Percentiles rank a stretch among this genome's conserved stretches.
Conservation (phyloP, 1,140 invertebrate genomes). For the Apis florea region DNA sequence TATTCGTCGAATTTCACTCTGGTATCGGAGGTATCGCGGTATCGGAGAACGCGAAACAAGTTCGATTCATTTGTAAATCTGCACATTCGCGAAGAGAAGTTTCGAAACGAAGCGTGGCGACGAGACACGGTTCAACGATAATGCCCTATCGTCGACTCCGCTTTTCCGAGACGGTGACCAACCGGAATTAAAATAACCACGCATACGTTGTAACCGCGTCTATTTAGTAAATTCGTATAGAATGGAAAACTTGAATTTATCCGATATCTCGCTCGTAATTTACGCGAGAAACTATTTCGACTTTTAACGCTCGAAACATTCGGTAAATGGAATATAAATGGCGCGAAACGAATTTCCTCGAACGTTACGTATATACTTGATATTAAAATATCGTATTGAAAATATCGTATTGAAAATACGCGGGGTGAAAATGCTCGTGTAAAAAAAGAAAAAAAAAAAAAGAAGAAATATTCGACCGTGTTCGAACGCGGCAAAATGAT, state of each 20-base stretch:
- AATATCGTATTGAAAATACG: too few relatives aligned
- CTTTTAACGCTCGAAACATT: background rate
- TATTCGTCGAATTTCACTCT: slow-evolving; percentile 33
- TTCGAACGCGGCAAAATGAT: slow-evolving; percentile 2
- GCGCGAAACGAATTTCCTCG: background rate
- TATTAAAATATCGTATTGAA: too few relatives aligned
- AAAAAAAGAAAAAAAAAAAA: too few relatives aligned
- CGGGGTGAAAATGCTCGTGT: background rate
- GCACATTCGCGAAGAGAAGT: slow-evolving; percentile 15
- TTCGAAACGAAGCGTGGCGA: background rate
- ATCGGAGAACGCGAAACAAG: slow-evolving; percentile 43
- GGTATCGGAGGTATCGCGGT: background rate
- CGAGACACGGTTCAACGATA: slow-evolving; percentile 28
- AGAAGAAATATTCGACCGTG: background rate
- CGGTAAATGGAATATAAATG: background rate
- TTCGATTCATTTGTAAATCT: slow-evolving; percentile 35
- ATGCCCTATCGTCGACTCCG: background rate
- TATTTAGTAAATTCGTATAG: background rate
- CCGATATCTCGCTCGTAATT: background rate
- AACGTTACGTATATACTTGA: background rate
- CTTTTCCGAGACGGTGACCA: slow-evolving; percentile 25
- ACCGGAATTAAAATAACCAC: slow-evolving; percentile 41
- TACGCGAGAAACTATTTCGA: background rate
- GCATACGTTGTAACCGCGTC: background rate
- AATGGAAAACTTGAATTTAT: background rate